Evolutionary conservation across 2,113 vertebrate genomes (phyloP).

Genomic region (Macquaria ambigua): DNA sequence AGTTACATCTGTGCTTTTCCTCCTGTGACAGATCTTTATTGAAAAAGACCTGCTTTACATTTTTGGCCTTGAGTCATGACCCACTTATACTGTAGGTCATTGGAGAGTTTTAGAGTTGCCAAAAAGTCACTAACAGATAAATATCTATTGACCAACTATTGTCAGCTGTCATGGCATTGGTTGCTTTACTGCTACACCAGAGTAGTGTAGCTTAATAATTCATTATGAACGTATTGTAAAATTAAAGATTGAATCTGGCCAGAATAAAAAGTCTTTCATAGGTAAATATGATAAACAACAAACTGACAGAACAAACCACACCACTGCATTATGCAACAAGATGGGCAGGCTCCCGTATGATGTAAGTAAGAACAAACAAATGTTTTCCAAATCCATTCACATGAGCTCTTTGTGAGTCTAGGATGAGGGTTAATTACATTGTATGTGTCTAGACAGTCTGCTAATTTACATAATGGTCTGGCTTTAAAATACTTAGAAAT

Average conservation of each 20-base stretch:
- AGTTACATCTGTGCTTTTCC: not conserved
- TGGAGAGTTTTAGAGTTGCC: not conserved
- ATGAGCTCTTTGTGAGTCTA: not conserved
- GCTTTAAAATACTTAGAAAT: not conserved
- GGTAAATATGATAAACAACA: not conserved
- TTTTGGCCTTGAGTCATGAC: not conserved
- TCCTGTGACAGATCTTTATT: not conserved
- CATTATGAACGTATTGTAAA: not conserved
- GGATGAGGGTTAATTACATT: not conserved
- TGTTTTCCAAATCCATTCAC: not conserved
- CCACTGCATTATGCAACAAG: not conserved
- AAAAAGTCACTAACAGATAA: not conserved
- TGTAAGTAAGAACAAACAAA: not conserved
- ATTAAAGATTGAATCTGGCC: not conserved
- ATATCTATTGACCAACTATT: not conserved
- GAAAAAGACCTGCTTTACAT: not conserved
- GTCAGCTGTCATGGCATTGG: not conserved
- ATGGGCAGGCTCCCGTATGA: not conserved
- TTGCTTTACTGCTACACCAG: not conserved
- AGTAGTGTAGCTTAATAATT: not conserved
- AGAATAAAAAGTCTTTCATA: no score
- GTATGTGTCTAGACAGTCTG: constrained; percentile 1
- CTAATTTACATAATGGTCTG: not conserved
- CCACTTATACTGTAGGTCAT: not conserved
- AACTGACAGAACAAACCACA: not conserved